Percentiles rank a stretch among this genome's conserved stretches.
These are phyloP conservation scores for Oryctes rhinoceros DNA, from an alignment of 1,140 invertebrate genomes.

Conservation along the genomic window DNA sequence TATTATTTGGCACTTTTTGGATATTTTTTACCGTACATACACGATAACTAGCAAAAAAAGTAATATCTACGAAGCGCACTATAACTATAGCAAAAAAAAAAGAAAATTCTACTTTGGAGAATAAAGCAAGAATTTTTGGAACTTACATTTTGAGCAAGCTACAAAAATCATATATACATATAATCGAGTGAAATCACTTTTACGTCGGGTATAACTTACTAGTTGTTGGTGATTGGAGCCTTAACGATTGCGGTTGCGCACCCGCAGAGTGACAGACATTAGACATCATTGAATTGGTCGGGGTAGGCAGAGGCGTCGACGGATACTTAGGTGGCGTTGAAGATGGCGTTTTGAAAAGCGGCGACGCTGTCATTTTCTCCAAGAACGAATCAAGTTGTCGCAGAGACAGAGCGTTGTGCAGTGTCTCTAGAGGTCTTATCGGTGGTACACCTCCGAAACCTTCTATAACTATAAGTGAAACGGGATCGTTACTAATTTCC, in stretches of 20 bases:
- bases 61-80: background rate
- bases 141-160: conserved; percentile 21
- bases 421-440: conserved; percentile 91
- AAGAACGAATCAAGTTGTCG: conserved; percentile 89
- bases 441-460: conserved; percentile 90
- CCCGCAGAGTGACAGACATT: conserved; percentile 35
- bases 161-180: background rate
- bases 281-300: conserved; percentile 48
- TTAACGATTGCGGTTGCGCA: conserved; percentile 51
- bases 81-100: background rate
- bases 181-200: background rate
- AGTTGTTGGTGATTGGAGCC: conserved; percentile 61
- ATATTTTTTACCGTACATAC: too few species aligned
- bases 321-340: conserved; percentile 74
- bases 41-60: background rate
- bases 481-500: too few species aligned
- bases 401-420: conserved; percentile 94
- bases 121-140: background rate
- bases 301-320: conserved; percentile 65
- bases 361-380: conserved; percentile 79
- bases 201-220: conserved; percentile 58
- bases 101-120: background rate
- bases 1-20: too few species aligned
- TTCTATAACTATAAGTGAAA: conserved; percentile 68
- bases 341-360: conserved; percentile 74